A percentile compares a stretch with the other conserved stretches of the same genome.
phyloP scores from a whole-genome alignment of 2,797 vertebrate genomes.

The Oryzias sinensis region DNA sequence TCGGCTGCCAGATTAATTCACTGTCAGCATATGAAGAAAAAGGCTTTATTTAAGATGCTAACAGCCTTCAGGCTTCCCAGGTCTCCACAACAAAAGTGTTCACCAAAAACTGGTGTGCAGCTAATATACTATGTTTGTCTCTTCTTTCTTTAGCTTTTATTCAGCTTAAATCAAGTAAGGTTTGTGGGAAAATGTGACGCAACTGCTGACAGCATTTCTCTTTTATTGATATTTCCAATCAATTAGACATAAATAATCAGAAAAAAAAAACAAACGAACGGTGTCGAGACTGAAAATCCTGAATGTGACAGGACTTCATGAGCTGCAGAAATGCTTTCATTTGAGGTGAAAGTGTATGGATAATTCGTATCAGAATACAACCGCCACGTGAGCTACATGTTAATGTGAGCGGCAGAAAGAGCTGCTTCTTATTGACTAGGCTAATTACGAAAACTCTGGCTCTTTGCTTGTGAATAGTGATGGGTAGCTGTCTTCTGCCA shows the following conservation, averaged over 20 bases:
- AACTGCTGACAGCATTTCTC: not conserved
- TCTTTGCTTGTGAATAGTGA: constrained; percentile 10
- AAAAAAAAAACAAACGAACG: constrained; percentile 27
- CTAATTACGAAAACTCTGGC: constrained; percentile 16
- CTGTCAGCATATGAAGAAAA: constrained; percentile 1
- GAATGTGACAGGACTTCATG: constrained; percentile 27
- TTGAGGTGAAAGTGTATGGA: constrained; percentile 47
- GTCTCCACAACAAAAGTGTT: constrained; percentile 13
- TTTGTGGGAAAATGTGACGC: too few relatives aligned
- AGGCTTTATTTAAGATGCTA: constrained; percentile 26
- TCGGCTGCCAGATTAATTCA: constrained; percentile 15
- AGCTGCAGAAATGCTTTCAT: constrained; percentile 29
- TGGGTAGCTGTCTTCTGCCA: constrained; percentile 7
- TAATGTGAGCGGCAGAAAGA: constrained; percentile 31
- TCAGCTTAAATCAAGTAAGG: not conserved
- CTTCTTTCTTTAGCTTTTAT: not conserved
- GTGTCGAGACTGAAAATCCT: constrained; percentile 27
- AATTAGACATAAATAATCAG: constrained; percentile 4
- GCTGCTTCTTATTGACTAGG: constrained; percentile 3
- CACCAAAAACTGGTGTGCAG: constrained; percentile 1
- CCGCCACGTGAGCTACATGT: constrained; percentile 33
- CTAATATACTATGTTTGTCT: not conserved
- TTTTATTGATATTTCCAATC: constrained; percentile 3
- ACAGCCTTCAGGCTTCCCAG: constrained; percentile 23
- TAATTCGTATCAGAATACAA: constrained; percentile 54